Evolutionary conservation across 2,888 invertebrate genomes (phyloP), one percentile per base, ranked within the genome.

Genomic region (Junonia oenone): DNA sequence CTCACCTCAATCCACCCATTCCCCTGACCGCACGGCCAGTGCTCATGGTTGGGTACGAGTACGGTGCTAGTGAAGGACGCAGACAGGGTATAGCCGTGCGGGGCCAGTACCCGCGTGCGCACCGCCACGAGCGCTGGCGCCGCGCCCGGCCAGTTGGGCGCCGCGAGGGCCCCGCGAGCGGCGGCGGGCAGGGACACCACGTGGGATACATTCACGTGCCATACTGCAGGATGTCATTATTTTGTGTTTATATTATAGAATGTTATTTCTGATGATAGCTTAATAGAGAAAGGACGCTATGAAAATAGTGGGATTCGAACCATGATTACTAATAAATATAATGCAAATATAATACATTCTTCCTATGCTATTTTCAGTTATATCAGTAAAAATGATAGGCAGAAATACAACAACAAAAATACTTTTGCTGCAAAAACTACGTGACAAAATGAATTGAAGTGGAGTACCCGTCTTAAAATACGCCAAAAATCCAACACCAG

Each of bases 381-480:
- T n/a, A n/a, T n/a, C n/a, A n/a, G n/a, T n/a, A n/a, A n/a, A n/a
- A n/a, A n/a, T n/a, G n/a, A n/a, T n/a, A n/a, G n/a, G n/a, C n/a
- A n/a, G n/a, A n/a, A n/a, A n/a, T n/a, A n/a, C n/a, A n/a, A n/a
- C n/a, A n/a, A n/a, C n/a, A n/a, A n/a, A n/a, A n/a, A n/a, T n/a
- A n/a, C n/a, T n/a, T n/a, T n/a, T n/a, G n/a, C n/a, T n/a, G n/a
- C n/a, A n/a, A n/a, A n/a, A n/a, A n/a, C n/a, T n/a, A n/a, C n/a
- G n/a, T n/a, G n/a, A n/a, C n/a, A n/a, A n/a, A n/a, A n/a, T n/a
- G n/a, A n/a, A n/a, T n/a, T n/a, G n/a, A n/a, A n/a, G n/a, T n/a
- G n/a, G n/a, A n/a, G n/a, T n/a, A 93, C 93, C 92, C 57, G 92
- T 93, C 79, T 92, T 93, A 75, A 93, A 95, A 65, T 89, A 81